Base-by-base conservation (phyloP, 92 coral and sea anemone species). In the Siderastrea siderea region DNA sequence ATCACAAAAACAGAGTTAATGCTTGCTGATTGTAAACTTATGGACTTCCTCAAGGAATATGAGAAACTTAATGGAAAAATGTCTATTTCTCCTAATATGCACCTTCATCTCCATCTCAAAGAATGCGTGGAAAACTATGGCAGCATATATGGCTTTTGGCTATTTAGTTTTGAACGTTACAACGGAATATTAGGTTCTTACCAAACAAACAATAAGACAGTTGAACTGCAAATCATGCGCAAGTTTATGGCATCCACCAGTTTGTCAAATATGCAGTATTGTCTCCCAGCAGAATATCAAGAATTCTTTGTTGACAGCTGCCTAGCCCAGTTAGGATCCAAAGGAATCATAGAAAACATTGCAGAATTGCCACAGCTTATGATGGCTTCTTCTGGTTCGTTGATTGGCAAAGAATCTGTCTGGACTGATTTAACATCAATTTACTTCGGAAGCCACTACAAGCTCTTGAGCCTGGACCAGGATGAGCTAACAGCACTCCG, bases 141-240 rank as follows among this genome's bases (percentile, higher is more conserved):
- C 13, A 89, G 91, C 53, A 81, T 91, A 26, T 70, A 91, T 19
- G 84, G 86, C 2, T 91, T 91, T 69, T 91, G 89, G 91, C 58
- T 84, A 44, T 91, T 86, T 64, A 77, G 91, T 15, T 91, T 86
- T 75, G 94, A 91, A 71, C 68, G 93, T 5, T 91, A 80, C 68
- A 91, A 91, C 74, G 88, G 94, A 44, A 86, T 91, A 38, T 51
- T 86, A 79, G 91, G 88, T n/a, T 80, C 87, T 59, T 78, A 80
- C 53, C 67, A 61, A 2, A 90, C 84, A 46, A 90, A 90, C 80
- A 87, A 78, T 57, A 80, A 80, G 80, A 78, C 86, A 10, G 67
- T 86, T 13, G 93, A 86, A 48, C 61, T 90, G 15, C 93, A 90
- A 64, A 64, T 90, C 5, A 90, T 90, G 93, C 68, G 90, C 43